A percentile compares a stretch with the other conserved stretches of the same genome.
phyloP scores from a whole-genome alignment of 2,797 vertebrate genomes.

The Crax fasciolata region DNA sequence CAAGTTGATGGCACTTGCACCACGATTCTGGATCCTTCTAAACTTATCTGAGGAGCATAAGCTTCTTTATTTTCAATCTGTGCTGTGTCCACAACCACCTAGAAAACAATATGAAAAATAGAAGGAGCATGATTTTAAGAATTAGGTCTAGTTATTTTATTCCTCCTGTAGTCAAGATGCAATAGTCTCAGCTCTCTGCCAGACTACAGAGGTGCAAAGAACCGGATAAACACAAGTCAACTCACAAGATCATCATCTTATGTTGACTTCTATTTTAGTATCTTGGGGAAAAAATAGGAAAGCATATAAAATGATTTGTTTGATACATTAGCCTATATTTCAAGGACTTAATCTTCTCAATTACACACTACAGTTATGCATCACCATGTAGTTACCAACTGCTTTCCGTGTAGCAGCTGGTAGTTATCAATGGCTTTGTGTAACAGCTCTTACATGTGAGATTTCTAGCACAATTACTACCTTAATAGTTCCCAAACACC shows the following conservation, averaged over 20 bases:
- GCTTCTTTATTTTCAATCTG: conserved; percentile 99
- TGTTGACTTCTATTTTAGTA: not conserved
- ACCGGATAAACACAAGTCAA: not conserved
- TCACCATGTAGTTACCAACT: not conserved
- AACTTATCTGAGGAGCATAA: conserved; percentile 96
- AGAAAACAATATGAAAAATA: conserved; percentile 41
- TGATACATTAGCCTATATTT: not conserved
- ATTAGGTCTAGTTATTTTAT: not conserved
- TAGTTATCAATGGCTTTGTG: not conserved
- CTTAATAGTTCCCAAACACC: not conserved
- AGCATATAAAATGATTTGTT: not conserved
- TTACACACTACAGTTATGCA: not conserved
- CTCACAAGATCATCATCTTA: fast-evolving
- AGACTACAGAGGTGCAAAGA: not conserved
- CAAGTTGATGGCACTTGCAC: conserved; percentile 99
- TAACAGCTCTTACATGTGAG: not conserved
- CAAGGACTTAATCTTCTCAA: not conserved
- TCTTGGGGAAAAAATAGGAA: not conserved
- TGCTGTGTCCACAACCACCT: conserved; percentile 99
- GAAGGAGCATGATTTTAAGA: not conserved
- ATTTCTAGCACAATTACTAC: not conserved
- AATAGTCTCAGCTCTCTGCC: not conserved
- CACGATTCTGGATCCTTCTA: conserved; percentile 94
- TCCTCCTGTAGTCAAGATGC: not conserved
- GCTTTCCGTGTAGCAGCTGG: not conserved